phyloP scores from a whole-genome alignment of 2,888 invertebrate species.

The Drosophila picticornis region DNA sequence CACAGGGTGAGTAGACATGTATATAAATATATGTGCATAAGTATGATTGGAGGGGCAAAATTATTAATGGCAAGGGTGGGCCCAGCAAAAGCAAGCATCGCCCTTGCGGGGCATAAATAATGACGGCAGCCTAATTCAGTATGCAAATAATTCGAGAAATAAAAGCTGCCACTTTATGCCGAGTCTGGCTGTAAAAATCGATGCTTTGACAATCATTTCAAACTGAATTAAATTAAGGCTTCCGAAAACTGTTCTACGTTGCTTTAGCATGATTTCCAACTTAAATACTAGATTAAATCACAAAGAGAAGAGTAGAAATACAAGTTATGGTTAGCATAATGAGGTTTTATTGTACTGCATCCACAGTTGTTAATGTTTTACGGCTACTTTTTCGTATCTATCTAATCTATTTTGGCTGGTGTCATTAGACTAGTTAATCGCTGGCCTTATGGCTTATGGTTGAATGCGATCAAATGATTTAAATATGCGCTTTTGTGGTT shows the following conservation, averaged over 20 bases:
- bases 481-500: conserved; percentile 61
- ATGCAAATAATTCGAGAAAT: not conserved
- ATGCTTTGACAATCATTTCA: not conserved
- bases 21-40: conserved; percentile 4
- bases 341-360: not conserved
- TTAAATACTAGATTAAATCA: not conserved
- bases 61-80: conserved; percentile 50
- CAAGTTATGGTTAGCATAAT: not conserved
- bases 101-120: conserved; percentile 10
- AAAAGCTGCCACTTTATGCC: not conserved
- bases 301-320: not conserved
- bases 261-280: not conserved
- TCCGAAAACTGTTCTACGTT: not conserved
- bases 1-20: conserved; percentile 44
- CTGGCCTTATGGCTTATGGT: conserved; percentile 28
- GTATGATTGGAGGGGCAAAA: conserved; percentile 8
- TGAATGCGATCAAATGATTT: conserved; percentile 64
- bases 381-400: not conserved
- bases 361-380: not conserved
- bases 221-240: not conserved
- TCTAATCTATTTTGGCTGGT: conserved; percentile 4
- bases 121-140: conserved; percentile 13
- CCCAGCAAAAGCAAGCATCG: conserved; percentile 17
- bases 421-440: conserved; percentile 39
- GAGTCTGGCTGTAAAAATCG: not conserved